Evolutionary conservation across 2,113 vertebrate genomes (phyloP), one percentile per base, ranked within the genome.

Genomic region (Neolamprologus fasciatus): DNA sequence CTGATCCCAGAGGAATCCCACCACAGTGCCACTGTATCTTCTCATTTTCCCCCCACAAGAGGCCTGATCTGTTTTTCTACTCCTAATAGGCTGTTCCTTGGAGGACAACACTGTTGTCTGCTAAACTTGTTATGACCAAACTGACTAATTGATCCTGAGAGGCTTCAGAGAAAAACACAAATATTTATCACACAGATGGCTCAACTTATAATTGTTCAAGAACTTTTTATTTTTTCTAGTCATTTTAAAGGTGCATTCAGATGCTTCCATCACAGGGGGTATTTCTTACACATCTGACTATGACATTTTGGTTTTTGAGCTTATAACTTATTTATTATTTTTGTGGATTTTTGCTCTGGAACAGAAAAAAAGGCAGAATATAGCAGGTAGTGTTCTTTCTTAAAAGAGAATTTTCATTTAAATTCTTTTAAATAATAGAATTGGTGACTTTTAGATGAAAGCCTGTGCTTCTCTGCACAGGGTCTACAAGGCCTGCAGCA

Each of bases 141-240:
- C 76, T 81, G n/a, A 28, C 73, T 95, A 94, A 95, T 93, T 93
- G 89, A 90, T 92, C 94, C 86, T 54, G 26, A 31, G 93, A 87
- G 93, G 19, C 16, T 53, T 54, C 12, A 57, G 3, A 80, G 11
- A 86, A 47, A 86, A 14, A 73, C 66, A 89, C 57, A 90, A 89
- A 86, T 79, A 82, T 82, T 86, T 85, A 87, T 81, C 86, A 81
- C 51, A 79, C 11, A 80, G 58, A 82, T 53, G 35, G 33, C 21
- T 8, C 26, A 47, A 57, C 9, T 78, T 53, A 31, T 84, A 84
- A 16, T 91, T 83, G 21, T 51, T 58, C 16, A 80, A 40, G 19
- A 37, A 55, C 28, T 58, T 71, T 84, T 86, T 71, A 31, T 80
- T 83, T 63, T 33, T 55, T 61, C 28, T 33, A 61, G 71, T 10